Evolutionary conservation across 2,797 vertebrate genomes (phyloP).

Genomic region (Chelonia mydas): DNA sequence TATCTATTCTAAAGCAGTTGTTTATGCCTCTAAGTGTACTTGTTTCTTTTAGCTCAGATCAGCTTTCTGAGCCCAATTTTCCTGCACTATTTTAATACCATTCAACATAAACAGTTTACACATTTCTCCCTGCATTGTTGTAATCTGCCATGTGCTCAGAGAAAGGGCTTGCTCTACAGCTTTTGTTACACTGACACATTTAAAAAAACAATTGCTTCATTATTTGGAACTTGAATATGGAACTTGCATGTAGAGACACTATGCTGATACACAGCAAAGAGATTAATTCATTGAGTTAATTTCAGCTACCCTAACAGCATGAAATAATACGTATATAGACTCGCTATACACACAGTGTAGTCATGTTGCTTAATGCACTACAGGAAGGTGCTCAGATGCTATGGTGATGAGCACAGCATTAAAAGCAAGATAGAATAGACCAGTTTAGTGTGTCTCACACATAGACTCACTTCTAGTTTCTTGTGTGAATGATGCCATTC

Average conservation of each 20-base stretch:
- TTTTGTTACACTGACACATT: background rate
- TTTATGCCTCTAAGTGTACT: background rate
- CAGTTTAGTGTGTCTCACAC: no score
- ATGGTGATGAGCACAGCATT: no score
- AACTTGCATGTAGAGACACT: background rate
- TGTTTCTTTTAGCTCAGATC: background rate
- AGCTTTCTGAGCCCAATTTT: background rate
- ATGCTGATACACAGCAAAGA: fast-evolving
- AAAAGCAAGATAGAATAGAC: no score
- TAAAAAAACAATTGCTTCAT: background rate
- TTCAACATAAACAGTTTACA: background rate
- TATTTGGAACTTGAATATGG: background rate
- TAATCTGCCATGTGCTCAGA: background rate
- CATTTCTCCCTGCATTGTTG: background rate
- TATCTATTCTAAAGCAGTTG: constrained; percentile 21
- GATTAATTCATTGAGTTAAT: background rate
- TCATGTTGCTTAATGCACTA: no score
- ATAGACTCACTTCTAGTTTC: background rate
- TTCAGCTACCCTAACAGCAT: background rate
- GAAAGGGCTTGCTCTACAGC: background rate
- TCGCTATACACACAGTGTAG: no score
- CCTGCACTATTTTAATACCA: background rate
- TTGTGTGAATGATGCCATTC: background rate
- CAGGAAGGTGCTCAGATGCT: no score
- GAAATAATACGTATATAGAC: background rate